A percentile compares a stretch with the other conserved stretches of the same genome.
Conservation (phyloP, 2,113 vertebrate species). For the Varanus komodoensis region DNA sequence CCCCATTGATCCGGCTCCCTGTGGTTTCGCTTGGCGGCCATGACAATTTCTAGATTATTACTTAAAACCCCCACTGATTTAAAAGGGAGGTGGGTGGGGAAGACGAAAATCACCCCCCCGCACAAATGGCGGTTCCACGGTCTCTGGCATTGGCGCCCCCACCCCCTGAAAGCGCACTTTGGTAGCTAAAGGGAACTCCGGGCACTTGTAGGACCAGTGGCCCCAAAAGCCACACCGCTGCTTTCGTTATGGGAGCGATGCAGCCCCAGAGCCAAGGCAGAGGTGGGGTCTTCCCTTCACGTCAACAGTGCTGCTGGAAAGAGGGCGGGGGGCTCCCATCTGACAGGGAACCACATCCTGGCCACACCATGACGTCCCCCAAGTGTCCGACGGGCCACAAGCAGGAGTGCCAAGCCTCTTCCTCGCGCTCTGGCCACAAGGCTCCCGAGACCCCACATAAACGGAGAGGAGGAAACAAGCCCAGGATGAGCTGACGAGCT, state of each 20-base stretch:
- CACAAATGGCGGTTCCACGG: not conserved
- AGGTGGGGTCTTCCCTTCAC: not conserved
- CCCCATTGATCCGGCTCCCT: constrained; percentile 11
- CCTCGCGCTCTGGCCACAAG: not conserved
- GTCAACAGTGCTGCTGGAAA: not conserved
- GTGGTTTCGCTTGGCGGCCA: not conserved
- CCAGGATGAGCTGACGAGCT: too few relatives aligned
- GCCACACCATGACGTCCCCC: too few relatives aligned
- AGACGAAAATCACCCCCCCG: not conserved
- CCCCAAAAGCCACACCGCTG: not conserved
- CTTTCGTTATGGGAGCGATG: too few relatives aligned
- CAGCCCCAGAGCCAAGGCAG: too few relatives aligned
- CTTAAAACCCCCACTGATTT: not conserved
- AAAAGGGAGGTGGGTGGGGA: too few relatives aligned
- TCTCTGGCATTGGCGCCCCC: not conserved
- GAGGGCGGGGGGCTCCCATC: not conserved
- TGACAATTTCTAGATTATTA: constrained; percentile 2
- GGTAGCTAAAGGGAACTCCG: not conserved
- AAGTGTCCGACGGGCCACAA: not conserved
- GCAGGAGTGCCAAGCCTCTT: not conserved
- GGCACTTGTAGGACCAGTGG: too few relatives aligned
- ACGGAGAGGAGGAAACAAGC: not conserved
- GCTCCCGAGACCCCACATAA: not conserved
- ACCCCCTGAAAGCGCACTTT: not conserved
- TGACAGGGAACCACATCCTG: not conserved